These are phyloP conservation scores for Chinchilla lanigera DNA, from an alignment of 2,113 vertebrate species.

Conservation along the genomic window DNA sequence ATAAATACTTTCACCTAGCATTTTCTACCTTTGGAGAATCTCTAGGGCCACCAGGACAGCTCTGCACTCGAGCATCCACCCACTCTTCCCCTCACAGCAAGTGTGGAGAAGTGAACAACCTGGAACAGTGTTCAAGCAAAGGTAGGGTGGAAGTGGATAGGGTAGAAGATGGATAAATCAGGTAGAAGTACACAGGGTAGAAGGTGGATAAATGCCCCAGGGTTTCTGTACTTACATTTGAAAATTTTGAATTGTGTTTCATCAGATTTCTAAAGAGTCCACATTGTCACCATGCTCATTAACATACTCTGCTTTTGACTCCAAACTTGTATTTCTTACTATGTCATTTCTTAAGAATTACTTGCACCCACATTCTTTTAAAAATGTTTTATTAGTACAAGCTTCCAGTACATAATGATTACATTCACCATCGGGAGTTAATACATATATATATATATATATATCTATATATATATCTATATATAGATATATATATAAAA, in stretches of 20 bases:
- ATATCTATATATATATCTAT: too few relatives aligned
- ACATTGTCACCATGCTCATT: not conserved
- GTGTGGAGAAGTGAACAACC: not conserved
- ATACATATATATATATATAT: not conserved
- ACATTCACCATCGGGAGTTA: not conserved
- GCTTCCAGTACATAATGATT: not conserved
- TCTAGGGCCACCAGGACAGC: rapidly evolving
- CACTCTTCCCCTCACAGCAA: not conserved
- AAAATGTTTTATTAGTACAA: not conserved
- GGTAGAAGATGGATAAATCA: too few relatives aligned
- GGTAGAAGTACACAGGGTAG: too few relatives aligned
- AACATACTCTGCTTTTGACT: not conserved
- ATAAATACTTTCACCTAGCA: not conserved
- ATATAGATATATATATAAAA: too few relatives aligned
- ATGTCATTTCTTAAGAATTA: not conserved
- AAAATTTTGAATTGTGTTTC: not conserved
- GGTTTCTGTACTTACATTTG: not conserved
- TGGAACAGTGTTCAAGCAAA: not conserved
- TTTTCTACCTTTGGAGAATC: too few relatives aligned
- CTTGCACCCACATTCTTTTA: not conserved
- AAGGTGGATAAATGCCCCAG: not conserved
- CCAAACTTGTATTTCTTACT: not conserved
- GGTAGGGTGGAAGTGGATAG: not conserved
- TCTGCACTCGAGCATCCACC: not conserved
- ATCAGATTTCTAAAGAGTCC: not conserved